Base-by-base conservation (phyloP, 2,888 invertebrate genomes). In the Steromphala cineraria region DNA sequence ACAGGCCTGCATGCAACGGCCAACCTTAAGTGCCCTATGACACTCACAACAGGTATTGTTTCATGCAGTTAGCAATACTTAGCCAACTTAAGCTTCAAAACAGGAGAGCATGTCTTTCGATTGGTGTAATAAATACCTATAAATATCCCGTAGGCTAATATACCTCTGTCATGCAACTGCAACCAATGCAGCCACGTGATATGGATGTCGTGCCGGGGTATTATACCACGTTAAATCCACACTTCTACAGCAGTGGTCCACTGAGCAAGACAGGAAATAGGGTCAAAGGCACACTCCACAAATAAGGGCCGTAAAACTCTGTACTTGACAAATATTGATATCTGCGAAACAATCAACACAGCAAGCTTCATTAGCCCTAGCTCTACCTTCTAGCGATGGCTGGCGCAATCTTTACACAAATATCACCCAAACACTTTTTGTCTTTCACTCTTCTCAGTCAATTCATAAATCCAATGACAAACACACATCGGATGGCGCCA, bases 101-200 rank as follows among this genome's bases (percentile, higher is more conserved):
- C 40, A 71, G 10, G 36, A 71, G 28, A 40, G 31, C 17, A 31
- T 71, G 40, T 19, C 19, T 31, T 36, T 36, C 19, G 31, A 71
- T 71, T 71, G 71, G 31, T 71, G n/a, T 71, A 40, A 71, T 36
- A 36, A 62, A 17, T 28, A 17, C 62, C 71, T 71, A 71, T 71
- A 71, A 71, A 71, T 71, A 71, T 36, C 19, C 40, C 19, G 71
- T 31, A 71, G 15, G 71, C 40, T 71, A 71, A 71, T 71, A 36
- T 36, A n/a, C 19, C 3, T 36, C 40, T 15, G 71, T 36, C 71
- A 71, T 71, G 71, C 71, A 36, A 71, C 40, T 31, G 31, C n/a
- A 40, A 36, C 17, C 19, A 15, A 15, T 31, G 15, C n/a, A 36
- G 24, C 19, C 71, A 19, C 19, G 71, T 31, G 71, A 36, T 71